Conservation (phyloP, 2,888 invertebrate species). For the Anarsia innoxiella region DNA sequence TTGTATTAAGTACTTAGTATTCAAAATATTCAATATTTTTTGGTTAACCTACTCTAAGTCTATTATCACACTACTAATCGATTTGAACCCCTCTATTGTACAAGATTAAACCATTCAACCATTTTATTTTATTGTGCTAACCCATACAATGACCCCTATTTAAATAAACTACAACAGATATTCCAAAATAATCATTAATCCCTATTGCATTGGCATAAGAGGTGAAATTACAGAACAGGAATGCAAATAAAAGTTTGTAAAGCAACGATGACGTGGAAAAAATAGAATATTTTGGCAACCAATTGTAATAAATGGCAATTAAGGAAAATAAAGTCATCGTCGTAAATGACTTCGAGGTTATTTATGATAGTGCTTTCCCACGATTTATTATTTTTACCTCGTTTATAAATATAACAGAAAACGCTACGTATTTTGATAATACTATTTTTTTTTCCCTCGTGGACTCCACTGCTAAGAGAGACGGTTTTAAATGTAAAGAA, state of each 20-base stretch:
- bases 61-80: constrained; percentile 67
- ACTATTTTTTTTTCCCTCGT: no score
- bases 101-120: constrained; percentile 54
- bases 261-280: constrained; percentile 1
- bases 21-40: no score
- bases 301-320: constrained; percentile 54
- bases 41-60: constrained; percentile 26
- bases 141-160: constrained; percentile 46
- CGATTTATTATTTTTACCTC: constrained; percentile 26
- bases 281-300: constrained; percentile 24
- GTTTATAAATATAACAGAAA: no score
- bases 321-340: constrained; percentile 40
- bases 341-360: constrained; percentile 28
- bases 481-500: no score
- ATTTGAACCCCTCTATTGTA: constrained; percentile 62
- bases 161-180: no score
- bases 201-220: not conserved
- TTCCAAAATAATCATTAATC: no score
- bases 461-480: no score
- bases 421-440: no score
- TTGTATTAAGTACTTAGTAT: no score
- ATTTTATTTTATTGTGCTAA: constrained; percentile 68
- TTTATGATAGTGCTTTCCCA: no score
- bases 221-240: not conserved
- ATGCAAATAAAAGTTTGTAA: not conserved